Evolutionary conservation across 2,888 invertebrate species (phyloP), one percentile per base, ranked within the genome.

Genomic region (Oeneis ivallda): DNA sequence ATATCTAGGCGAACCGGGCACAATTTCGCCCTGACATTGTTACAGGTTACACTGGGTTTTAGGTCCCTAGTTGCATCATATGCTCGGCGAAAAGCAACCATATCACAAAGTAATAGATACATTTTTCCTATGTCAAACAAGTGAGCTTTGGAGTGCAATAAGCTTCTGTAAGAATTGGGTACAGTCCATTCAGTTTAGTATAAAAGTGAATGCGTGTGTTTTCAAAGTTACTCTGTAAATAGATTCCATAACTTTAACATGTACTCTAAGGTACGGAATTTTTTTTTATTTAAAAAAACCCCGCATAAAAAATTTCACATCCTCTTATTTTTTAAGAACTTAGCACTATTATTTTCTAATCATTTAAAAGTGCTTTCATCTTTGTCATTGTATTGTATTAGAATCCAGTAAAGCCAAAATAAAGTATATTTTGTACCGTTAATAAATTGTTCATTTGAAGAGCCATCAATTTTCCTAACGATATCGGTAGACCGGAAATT

Each of bases 151-250:
- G 70, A 68, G 72, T 78, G 79, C 73, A 79, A 76, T 78, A 80
- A 78, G 71, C 78, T 76, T 80, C 78, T 75, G 74, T 72, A 80
- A 80, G 77, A 76, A 80, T 78, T 76, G 75, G 76, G 82, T 84
- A 87, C 87, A 80, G 88, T 89, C 86, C 80, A 73, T 76, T 66
- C 63, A 70, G 65, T 64, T 50, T 76, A 75, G 79, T 90, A 90
- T 90, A 90, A 83, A 90, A 87, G 85, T 80, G 84, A 85, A 81
- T 74, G 84, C 78, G 71, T 74, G 70, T 77, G 75, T 72, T 79
- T 74, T 79, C 76, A 71, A 76, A 82, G 81, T 82, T 83, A 87
- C 80, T 86, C 82, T 79, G 79, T 80, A 78, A 79, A 79, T 74
- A 75, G 77, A 81, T 75, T 73, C 75, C 72, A 74, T 68, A 72